A percentile compares a stretch with the other conserved stretches of the same genome.
phyloP scores from a whole-genome alignment of 2,888 invertebrate species.

The Pseudococcus longispinus region DNA sequence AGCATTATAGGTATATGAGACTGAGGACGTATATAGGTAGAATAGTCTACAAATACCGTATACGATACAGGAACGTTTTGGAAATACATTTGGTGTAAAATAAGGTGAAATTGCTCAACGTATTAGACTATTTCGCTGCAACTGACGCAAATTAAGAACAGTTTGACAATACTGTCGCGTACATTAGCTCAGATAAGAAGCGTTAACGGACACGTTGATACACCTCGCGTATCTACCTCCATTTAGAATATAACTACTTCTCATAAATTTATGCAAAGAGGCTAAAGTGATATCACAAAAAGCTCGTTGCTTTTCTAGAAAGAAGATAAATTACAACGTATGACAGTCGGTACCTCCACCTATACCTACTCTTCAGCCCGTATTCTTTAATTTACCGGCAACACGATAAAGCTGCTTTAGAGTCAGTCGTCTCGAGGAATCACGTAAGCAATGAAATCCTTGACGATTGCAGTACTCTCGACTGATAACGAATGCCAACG shows the following conservation, averaged over 20 bases:
- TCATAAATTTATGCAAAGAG: slow-evolving; percentile 56
- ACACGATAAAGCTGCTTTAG: slow-evolving; percentile 3
- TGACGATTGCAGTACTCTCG: neutral
- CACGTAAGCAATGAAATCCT: neutral
- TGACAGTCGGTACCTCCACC: slow-evolving; percentile 16
- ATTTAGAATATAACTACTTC: slow-evolving; percentile 50
- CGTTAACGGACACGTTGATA: slow-evolving; percentile 50
- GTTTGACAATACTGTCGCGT: slow-evolving; percentile 45
- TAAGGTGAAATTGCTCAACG: neutral
- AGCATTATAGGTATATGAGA: no score
- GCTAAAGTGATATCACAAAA: slow-evolving; percentile 53
- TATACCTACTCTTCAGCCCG: neutral
- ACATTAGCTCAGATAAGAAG: slow-evolving; percentile 37
- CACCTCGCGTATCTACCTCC: slow-evolving; percentile 44
- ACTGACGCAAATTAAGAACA: slow-evolving; percentile 43
- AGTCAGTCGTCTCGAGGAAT: neutral
- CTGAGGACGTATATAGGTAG: neutral
- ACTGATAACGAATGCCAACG: neutral
- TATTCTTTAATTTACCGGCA: slow-evolving; percentile 41
- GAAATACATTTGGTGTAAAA: neutral
- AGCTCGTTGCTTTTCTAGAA: slow-evolving; percentile 44
- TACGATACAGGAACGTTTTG: neutral
- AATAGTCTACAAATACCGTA: neutral
- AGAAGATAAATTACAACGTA: slow-evolving; percentile 51
- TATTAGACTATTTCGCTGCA: neutral